Evolutionary conservation across 1,140 invertebrate genomes (phyloP).

Genomic region (Adoxophyes honmai): DNA sequence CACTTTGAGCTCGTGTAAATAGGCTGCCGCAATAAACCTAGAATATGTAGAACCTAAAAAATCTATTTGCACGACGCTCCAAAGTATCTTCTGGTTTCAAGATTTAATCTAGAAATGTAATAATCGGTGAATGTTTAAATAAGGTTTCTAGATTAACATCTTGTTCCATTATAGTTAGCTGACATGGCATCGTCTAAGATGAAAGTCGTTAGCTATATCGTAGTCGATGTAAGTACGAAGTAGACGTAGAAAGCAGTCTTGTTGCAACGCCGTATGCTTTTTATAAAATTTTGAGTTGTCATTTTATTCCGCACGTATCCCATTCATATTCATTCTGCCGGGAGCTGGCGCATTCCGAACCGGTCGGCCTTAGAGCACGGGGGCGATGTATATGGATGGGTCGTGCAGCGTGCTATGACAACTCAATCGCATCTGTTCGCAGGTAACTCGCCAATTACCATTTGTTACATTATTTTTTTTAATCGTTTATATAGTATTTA

Average conservation of each 20-base stretch:
- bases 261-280: conserved; percentile 65
- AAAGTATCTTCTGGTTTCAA: conserved; percentile 9
- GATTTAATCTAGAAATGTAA: conserved; percentile 43
- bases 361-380: conserved; percentile 44
- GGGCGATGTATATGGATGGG: conserved; percentile 69
- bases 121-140: background rate
- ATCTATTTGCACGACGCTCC: conserved; percentile 33
- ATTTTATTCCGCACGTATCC: conserved; percentile 78
- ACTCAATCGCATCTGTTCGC: conserved; percentile 47
- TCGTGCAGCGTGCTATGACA: conserved; percentile 60
- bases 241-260: conserved; percentile 67
- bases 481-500: conserved; percentile 4
- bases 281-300: conserved; percentile 65
- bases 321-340: conserved; percentile 78
- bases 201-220: background rate
- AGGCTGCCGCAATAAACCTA: conserved; percentile 1
- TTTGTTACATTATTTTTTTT: background rate
- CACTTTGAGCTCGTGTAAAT: conserved; percentile 40
- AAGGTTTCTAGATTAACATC: conserved; percentile 42
- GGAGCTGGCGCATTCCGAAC: conserved; percentile 62
- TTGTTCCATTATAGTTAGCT: conserved; percentile 34
- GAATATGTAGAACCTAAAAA: conserved; percentile 8
- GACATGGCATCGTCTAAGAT: conserved; percentile 39
- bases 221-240: conserved; percentile 59
- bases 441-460: conserved; percentile 45